Evolutionary conservation across 1,140 invertebrate species (phyloP), one percentile per base, ranked within the genome.

Genomic region (Periplaneta americana): DNA sequence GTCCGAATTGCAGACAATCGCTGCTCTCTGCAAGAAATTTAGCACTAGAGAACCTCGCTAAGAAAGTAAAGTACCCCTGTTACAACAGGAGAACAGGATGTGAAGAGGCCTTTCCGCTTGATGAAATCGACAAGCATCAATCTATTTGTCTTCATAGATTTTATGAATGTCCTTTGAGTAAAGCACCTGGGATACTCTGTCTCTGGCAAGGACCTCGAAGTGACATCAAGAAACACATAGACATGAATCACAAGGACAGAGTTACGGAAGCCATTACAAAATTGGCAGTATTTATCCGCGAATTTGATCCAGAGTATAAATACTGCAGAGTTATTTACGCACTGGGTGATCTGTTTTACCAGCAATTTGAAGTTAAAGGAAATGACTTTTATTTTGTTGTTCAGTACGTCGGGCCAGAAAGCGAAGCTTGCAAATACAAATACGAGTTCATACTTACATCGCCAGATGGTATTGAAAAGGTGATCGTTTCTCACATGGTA

Each of bases 21-120:
- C 90, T 95, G 85, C 93, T 92, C 0, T 92, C 92, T 84, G 94
- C 93, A 83, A 89, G 94, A 81, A 95, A 95, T 87, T 88, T 94
- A 85, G 91, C 91, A 15, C 92, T 96, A 89, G 95, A 96, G 86
- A 93, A 94, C 18, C 82, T 90, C 8, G 35, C 75, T 11, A 35
- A 37, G 0, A 74, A 48, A 33, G 85, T 88, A 10, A 84, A 86
- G 82, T 84, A 87, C 11, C 77, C 85, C 9, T 90, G 89, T 80
- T 8, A 28, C 28, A 35, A 75, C 57, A 33, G 28, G 18, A 48
- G 28, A 34, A 48, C 35, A 34, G 80, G 48, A 6, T 80, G 80
- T 31, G 18, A 34, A 5, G 66, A 75, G 31, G 5, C 28, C n/a
- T 37, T 57, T 2, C 32, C 1, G 10, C 9, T 34, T 3, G 33